These are phyloP conservation scores for Oryctes rhinoceros DNA, from an alignment of 1,140 invertebrate genomes.

Conservation along the genomic window DNA sequence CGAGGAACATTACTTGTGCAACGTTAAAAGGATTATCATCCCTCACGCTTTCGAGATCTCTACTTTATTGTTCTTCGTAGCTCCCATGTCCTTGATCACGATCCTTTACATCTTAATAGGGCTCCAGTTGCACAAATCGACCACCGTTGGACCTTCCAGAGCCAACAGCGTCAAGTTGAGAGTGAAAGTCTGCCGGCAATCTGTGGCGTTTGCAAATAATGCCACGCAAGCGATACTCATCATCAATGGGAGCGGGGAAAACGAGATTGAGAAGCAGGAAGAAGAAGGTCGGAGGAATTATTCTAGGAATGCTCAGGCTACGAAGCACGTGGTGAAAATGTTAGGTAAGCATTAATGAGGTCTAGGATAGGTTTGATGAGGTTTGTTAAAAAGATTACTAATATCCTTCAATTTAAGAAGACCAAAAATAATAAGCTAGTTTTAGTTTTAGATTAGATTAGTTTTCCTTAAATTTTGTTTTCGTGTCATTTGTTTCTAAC, in stretches of 20 bases:
- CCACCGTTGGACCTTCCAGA: conserved; percentile 49
- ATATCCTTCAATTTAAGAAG: too few species aligned
- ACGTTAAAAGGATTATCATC: conserved; percentile 61
- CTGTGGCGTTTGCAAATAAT: conserved; percentile 35
- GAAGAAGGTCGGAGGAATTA: conserved; percentile 62
- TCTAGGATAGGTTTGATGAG: too few species aligned
- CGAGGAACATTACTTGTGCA: conserved; percentile 58
- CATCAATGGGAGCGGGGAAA: conserved; percentile 47
- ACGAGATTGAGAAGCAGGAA: conserved; percentile 42
- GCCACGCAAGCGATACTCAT: conserved; percentile 47
- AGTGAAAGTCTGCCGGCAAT: conserved; percentile 44
- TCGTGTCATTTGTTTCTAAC: too few species aligned
- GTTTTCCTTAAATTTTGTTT: too few species aligned
- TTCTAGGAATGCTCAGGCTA: conserved; percentile 62
- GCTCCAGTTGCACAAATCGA: conserved; percentile 68
- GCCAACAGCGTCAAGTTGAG: conserved; percentile 53
- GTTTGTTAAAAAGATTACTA: too few species aligned
- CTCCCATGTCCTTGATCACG: conserved; percentile 78
- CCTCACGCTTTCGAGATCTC: conserved; percentile 76
- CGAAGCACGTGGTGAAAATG: conserved; percentile 71
- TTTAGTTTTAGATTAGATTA: too few species aligned
- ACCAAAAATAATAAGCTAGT: too few species aligned
- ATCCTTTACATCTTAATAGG: conserved; percentile 78
- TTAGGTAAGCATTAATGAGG: conserved; percentile 63
- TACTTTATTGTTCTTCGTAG: conserved; percentile 80